Evolutionary conservation across 1,140 invertebrate genomes (phyloP).

Genomic region (Homalodisca vitripennis): DNA sequence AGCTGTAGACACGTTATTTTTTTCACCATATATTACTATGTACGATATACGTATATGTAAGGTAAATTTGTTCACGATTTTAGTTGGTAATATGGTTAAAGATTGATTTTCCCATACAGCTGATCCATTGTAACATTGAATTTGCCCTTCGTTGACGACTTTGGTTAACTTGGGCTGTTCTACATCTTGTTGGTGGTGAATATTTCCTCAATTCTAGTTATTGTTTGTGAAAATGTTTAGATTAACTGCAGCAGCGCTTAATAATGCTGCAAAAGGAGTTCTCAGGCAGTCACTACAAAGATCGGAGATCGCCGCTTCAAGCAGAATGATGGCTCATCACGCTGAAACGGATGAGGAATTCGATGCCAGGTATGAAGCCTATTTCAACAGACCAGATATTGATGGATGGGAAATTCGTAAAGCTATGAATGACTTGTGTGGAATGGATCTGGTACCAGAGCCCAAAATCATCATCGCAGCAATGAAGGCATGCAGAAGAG

Average conservation of each 20-base stretch:
- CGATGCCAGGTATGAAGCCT: conserved; percentile 76
- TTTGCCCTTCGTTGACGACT: no score
- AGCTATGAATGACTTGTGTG: conserved; percentile 71
- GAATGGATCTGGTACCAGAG: conserved; percentile 92
- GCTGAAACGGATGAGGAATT: conserved; percentile 66
- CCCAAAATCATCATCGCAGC: conserved; percentile 90
- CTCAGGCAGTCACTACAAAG: background rate
- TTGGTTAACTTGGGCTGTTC: background rate
- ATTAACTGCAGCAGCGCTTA: background rate
- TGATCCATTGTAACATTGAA: no score
- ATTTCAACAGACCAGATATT: conserved; percentile 86
- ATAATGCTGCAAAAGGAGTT: conserved; percentile 10
- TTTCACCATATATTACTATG: no score
- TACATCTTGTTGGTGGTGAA: no score
- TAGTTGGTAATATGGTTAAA: no score
- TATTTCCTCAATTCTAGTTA: background rate
- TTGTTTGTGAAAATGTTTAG: conserved; percentile 10
- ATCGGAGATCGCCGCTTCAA: background rate
- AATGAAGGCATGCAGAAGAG: conserved; percentile 86
- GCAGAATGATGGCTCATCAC: conserved; percentile 20
- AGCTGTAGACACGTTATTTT: no score
- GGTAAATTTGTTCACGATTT: no score
- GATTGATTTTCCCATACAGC: no score
- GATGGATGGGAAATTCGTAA: conserved; percentile 96
- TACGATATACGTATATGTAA: no score